Evolutionary conservation across 1,140 invertebrate species (phyloP), one percentile per base, ranked within the genome.

Genomic region (Microplitis mediator): DNA sequence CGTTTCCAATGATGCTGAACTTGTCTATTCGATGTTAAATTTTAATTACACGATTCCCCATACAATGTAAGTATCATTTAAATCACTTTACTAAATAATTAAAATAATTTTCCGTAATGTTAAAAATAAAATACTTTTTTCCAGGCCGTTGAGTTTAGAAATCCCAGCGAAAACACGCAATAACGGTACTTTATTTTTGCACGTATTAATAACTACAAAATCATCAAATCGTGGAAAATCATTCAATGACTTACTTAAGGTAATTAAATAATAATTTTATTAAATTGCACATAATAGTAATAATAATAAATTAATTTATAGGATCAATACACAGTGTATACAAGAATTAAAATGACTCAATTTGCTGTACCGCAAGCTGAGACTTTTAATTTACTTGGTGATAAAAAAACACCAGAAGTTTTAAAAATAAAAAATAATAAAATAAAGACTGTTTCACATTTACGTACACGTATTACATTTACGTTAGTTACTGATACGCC

Each of bases 121-220:
- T 16, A 5, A 13, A 54, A 54, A n/a, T n/a, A n/a, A 60, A 70
- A 69, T 75, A 72, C 69, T 75, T 69, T 71, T 81, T 86, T 88
- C 14, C 76, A 91, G 91, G 68, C 88, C 89, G 79, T 78, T 93
- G 52, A 86, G 85, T 75, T 74, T 95, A 62, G 88, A 91, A 68
- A 84, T 95, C 70, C 93, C 94, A 16, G 78, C 80, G 1, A 91
- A 90, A 82, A 94, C 93, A 0, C 87, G 91, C 8, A 90, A 91
- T 54, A 96, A 95, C 89, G 94, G 94, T 23, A 92, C 92, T 5
- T 79, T 95, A 32, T 94, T 89, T 79, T 86, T 95, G 74, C 92
- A 93, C 81, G 85, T 91, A 16, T 89, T 91, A 23, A 74, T 93
- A 58, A 82, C 79, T 8, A 83, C 83, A 14, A 23, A 68, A 35